Evolutionary conservation across 2,797 vertebrate genomes (phyloP).

Genomic region (Cossypha dichroa): DNA sequence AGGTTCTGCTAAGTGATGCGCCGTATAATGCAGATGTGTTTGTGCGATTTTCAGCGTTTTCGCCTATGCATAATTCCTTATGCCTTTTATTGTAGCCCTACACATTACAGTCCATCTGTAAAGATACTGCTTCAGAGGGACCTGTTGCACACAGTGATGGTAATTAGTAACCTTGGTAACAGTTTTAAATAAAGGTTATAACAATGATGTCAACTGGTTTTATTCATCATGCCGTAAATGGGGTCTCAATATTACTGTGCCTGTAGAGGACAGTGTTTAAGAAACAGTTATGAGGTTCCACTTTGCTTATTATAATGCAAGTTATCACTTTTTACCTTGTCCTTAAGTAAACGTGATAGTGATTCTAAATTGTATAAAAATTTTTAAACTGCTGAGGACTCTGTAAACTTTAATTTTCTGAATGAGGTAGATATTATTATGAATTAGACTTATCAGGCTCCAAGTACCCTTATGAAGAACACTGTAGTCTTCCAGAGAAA

Average conservation of each 20-base stretch:
- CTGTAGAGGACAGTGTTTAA: conserved; percentile 45
- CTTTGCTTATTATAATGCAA: background rate
- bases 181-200: conserved; percentile 93
- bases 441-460: conserved; percentile 43
- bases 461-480: conserved; percentile 28
- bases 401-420: conserved; percentile 56
- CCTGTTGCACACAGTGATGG: conserved; percentile 91
- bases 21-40: background rate
- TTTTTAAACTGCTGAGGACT: conserved; percentile 53
- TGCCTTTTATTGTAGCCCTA: conserved; percentile 76
- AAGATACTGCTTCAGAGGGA: conserved; percentile 89
- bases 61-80: conserved; percentile 69
- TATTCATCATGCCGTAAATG: conserved; percentile 70
- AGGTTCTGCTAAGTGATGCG: background rate
- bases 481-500: conserved; percentile 45
- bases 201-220: conserved; percentile 85
- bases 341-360: background rate
- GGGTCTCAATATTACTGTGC: conserved; percentile 42
- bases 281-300: background rate
- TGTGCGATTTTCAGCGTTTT: conserved; percentile 59
- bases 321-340: conserved; percentile 19
- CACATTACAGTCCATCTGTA: conserved; percentile 79
- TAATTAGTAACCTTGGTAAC: conserved; percentile 99
- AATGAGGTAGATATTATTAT: conserved; percentile 12
- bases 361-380: background rate